Base-by-base conservation (phyloP, 2,888 invertebrate species). In the Kryphioiulus occultus region DNA sequence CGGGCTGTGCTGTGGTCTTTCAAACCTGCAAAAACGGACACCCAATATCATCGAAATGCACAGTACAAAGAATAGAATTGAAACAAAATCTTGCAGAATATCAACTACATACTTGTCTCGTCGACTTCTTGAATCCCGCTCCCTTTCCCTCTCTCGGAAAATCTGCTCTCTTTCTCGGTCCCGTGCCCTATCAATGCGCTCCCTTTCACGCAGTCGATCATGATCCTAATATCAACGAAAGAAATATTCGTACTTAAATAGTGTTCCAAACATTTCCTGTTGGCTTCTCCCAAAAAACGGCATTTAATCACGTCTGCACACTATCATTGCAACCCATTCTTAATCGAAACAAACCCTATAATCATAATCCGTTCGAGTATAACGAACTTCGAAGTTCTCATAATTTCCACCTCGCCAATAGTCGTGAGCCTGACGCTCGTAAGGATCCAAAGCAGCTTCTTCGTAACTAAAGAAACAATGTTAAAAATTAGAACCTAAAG, bases 331-430 rank as follows among this genome's bases (percentile, higher is more conserved):
- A 7, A 35, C 35, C 35, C 2, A 35, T 35, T 7, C 35, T 35
- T 35, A 35, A 10, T 19, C 15, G 17, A 59, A 32, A 88, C 87
- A 86, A 84, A 86, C 83, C 26, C 88, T 86, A 44, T 85, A 88
- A 30, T 88, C 86, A 39, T 87, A 88, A 78, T 89, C 89, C 15
- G 86, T 68, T 35, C 89, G 88, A 26, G 88, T 90, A 90, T 91
- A 92, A n/a, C 91, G 90, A 1, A 92, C 91, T 89, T 92, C 92
- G 90, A 92, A 92, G 90, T 92, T 92, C 89, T 92, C 92, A 89
- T 91, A 92, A 47, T 88, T 88, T 90, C 91, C 89, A 53, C 89
- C 88, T 86, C 89, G 85, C 88, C 89, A 90, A 85, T 88, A 88
- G 26, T 89, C 89, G 32, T 87, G 88, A 9, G 89, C 88, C 59